Conservation (phyloP, 2,113 vertebrate genomes). For the Cricetomys ansorgei region DNA sequence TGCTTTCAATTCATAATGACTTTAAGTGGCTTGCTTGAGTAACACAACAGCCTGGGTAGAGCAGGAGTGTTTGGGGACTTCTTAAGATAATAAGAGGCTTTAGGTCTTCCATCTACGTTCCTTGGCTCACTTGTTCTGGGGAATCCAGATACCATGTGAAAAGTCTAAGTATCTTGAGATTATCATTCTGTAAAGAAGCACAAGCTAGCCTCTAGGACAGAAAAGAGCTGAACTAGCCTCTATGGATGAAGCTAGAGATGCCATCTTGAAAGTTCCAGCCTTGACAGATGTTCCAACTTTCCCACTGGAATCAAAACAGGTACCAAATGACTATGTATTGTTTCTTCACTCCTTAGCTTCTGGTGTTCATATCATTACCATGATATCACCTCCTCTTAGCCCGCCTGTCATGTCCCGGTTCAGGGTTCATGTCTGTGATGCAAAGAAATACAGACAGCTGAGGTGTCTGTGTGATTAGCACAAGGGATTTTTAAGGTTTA, state of each 20-base stretch:
- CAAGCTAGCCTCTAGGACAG: not conserved
- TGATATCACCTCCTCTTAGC: constrained; percentile 1
- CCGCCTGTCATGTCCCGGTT: not conserved
- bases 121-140: not conserved
- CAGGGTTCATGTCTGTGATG: constrained; percentile 11
- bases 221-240: not conserved
- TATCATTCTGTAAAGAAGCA: not conserved
- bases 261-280: not conserved
- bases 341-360: not conserved
- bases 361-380: not conserved
- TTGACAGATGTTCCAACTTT: not conserved
- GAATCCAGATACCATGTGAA: not conserved
- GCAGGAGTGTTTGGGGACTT: not conserved
- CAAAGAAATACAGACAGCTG: not conserved
- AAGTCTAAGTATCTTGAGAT: not conserved
- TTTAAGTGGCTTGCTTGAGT: not conserved
- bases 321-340: not conserved
- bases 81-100: not conserved
- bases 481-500: constrained; percentile 29
- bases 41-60: not conserved
- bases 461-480: not conserved
- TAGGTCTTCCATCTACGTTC: not conserved
- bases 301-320: not conserved
- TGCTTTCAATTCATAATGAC: not conserved
- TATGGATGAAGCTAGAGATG: not conserved